These are phyloP conservation scores for Tyria jacobaeae DNA, from an alignment of 2,888 invertebrate species.

Conservation along the genomic window DNA sequence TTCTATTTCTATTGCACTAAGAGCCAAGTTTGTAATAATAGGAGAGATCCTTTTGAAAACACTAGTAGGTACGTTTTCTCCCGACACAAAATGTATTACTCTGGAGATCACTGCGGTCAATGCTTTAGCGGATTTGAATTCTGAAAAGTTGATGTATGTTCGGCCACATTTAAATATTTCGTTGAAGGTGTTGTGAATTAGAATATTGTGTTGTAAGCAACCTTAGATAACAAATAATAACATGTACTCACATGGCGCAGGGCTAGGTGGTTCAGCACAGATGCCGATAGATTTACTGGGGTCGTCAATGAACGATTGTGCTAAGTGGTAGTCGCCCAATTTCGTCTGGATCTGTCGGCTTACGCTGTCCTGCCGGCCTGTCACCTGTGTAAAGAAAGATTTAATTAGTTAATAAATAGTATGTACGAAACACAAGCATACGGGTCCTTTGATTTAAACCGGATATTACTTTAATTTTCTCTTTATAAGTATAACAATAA, in stretches of 20 bases:
- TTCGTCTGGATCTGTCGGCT: constrained; percentile 91
- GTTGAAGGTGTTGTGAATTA: constrained; percentile 3
- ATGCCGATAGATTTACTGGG: constrained; percentile 90
- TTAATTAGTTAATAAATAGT: constrained; percentile 6
- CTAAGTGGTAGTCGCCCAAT: constrained; percentile 89
- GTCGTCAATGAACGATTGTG: constrained; percentile 89
- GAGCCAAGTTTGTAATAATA: no score
- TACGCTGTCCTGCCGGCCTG: constrained; percentile 86
- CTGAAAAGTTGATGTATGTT: constrained; percentile 15
- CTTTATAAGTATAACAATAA: no score
- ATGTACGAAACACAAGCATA: background rate
- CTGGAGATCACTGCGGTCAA: constrained; percentile 8
- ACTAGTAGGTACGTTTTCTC: constrained; percentile 5
- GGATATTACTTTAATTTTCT: no score
- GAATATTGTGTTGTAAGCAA: background rate
- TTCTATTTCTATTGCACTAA: background rate
- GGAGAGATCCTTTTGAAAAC: background rate
- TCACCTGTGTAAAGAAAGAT: constrained; percentile 84
- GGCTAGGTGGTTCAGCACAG: constrained; percentile 89
- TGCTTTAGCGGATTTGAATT: constrained; percentile 11
- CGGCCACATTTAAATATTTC: constrained; percentile 11
- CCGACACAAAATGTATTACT: constrained; percentile 8
- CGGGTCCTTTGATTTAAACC: no score
- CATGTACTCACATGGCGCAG: constrained; percentile 86
- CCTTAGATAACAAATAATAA: background rate